Conservation (phyloP, 2,113 vertebrate genomes). For the Buteo buteo region DNA sequence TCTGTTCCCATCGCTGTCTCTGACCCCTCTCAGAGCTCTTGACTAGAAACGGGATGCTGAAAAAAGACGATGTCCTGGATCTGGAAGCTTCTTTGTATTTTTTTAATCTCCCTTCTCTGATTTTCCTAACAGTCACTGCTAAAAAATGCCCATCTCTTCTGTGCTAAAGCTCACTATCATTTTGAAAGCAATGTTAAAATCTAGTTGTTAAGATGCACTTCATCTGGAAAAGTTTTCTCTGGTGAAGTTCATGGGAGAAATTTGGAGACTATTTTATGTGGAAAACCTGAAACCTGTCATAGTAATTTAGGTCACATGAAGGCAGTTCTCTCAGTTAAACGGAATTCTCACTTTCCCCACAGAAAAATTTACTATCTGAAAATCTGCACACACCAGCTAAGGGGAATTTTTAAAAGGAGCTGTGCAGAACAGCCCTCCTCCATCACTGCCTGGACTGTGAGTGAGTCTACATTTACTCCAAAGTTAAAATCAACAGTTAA, state of each 20-base stretch:
- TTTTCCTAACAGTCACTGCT: neutral
- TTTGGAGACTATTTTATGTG: neutral
- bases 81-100: neutral
- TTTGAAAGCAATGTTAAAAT: neutral
- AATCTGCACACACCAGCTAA: neutral
- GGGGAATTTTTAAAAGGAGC: neutral
- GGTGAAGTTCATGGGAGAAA: neutral
- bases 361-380: neutral
- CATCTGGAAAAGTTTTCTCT: neutral
- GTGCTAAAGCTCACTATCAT: neutral
- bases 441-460: neutral
- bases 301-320: neutral
- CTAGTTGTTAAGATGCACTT: neutral
- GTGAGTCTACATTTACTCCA: neutral
- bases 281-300: neutral
- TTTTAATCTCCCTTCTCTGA: neutral
- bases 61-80: neutral
- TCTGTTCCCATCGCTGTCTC: neutral
- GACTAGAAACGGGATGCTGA: neutral
- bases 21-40: neutral
- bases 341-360: neutral
- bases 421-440: neutral
- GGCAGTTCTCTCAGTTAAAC: neutral
- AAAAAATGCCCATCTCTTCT: neutral
- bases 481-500: neutral